Conservation (phyloP, 2,888 invertebrate species). For the Eudasyphora cyanicolor region DNA sequence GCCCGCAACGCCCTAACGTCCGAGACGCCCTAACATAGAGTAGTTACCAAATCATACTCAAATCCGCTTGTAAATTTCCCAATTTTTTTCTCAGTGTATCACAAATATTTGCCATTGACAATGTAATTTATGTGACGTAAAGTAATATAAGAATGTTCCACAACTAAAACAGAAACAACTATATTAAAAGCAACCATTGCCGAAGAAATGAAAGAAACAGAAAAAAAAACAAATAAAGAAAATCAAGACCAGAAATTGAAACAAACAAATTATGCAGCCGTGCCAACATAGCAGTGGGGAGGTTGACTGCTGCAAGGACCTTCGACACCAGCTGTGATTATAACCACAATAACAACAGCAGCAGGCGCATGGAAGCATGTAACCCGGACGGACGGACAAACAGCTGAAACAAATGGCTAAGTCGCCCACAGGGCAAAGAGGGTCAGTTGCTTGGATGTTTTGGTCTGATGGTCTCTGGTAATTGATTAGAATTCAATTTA, state of each 20-base stretch:
- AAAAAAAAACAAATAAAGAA: not conserved
- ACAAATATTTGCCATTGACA: slow-evolving; percentile 29
- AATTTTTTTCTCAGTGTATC: not conserved
- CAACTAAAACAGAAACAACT: not conserved
- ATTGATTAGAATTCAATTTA: slow-evolving; percentile 42
- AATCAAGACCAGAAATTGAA: slow-evolving; percentile 12
- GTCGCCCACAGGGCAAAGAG: too few species aligned
- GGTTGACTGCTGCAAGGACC: too few species aligned
- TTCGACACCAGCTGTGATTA: too few species aligned
- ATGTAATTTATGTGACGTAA: slow-evolving; percentile 33
- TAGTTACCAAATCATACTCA: too few species aligned
- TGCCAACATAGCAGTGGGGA: not conserved
- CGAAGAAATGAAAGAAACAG: not conserved
- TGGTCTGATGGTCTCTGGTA: not conserved
- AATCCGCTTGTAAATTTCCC: too few species aligned
- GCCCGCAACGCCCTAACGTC: too few species aligned
- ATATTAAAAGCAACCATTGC: not conserved
- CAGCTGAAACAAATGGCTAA: too few species aligned
- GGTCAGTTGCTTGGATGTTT: not conserved
- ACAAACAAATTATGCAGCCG: not conserved
- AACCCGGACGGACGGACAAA: not conserved
- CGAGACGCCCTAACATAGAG: too few species aligned
- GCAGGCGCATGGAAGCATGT: not conserved
- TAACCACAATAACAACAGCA: not conserved
- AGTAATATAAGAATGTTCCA: not conserved